Evolutionary conservation across 1,140 invertebrate species (phyloP).

Genomic region (Caligus rogercresseyi): DNA sequence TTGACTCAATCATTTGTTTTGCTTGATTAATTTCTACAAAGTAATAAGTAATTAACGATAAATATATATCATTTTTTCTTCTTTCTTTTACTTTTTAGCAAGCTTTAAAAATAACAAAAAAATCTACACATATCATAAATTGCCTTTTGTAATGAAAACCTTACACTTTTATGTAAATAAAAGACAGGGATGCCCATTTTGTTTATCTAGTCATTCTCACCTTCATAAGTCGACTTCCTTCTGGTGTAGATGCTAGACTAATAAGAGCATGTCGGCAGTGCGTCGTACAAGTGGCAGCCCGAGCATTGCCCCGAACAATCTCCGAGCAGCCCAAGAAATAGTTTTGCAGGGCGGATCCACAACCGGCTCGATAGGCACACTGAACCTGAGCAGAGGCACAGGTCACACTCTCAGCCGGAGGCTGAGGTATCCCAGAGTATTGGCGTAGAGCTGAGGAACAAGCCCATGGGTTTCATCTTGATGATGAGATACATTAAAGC

Average conservation of each 20-base stretch:
- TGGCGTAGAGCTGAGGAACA: conserved; percentile 14
- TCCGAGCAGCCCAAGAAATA: conserved; percentile 9
- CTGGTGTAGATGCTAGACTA: conserved; percentile 51
- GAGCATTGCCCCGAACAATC: conserved; percentile 1
- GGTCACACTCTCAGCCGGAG: conserved; percentile 19
- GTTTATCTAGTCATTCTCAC: conserved; percentile 37
- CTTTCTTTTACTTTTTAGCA: no score
- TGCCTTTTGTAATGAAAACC: no score
- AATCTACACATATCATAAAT: no score
- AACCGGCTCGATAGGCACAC: conserved; percentile 51
- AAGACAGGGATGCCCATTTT: no score
- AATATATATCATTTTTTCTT: no score
- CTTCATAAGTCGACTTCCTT: conserved; percentile 49
- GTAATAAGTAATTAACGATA: no score
- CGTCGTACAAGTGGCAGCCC: conserved; percentile 34
- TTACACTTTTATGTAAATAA: no score
- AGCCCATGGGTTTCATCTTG: conserved; percentile 4
- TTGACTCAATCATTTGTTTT: no score
- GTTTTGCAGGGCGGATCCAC: conserved; percentile 45
- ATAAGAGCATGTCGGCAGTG: conserved; percentile 53
- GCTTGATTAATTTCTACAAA: no score
- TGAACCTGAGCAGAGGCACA: conserved; percentile 48
- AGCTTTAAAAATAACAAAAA: no score
- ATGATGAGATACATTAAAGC: no score
- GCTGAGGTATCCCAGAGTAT: conserved; percentile 9